A percentile compares a stretch with the other conserved stretches of the same genome.
Conservation (phyloP, 2,113 vertebrate species). For the Galbula dea region DNA sequence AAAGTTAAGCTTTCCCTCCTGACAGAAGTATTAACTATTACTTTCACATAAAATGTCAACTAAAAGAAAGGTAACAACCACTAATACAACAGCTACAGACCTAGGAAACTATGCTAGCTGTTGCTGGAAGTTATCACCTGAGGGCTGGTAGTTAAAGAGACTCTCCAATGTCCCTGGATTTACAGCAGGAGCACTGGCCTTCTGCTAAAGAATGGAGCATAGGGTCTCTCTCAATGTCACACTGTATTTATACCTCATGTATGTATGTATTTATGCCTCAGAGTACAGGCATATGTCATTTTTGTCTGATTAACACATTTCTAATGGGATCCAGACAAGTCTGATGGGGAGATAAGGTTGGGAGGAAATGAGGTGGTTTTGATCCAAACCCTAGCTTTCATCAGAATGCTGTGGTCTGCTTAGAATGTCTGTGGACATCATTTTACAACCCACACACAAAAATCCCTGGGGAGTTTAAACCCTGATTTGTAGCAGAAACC, state of each 20-base stretch:
- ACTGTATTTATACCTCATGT: not conserved
- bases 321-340: slow-evolving; percentile 16
- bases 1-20: not conserved
- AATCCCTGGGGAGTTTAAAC: not conserved
- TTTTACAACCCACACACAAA: not conserved
- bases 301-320: slow-evolving; percentile 6
- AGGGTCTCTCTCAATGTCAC: not conserved
- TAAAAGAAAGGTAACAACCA: not conserved
- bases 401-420: not conserved
- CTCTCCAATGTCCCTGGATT: not conserved
- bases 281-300: not conserved
- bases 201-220: not conserved
- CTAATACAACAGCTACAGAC: not conserved
- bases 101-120: not conserved
- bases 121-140: not conserved
- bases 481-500: not conserved
- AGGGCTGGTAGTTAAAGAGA: not conserved
- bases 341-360: not conserved
- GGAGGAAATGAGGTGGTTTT: slow-evolving; percentile 7
- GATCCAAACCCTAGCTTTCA: slow-evolving; percentile 5
- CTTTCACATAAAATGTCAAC: not conserved
- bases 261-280: too few relatives aligned
- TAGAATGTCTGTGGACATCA: not conserved
- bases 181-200: not conserved
- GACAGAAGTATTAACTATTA: not conserved